Base-by-base conservation (phyloP, 1,140 invertebrate species). In the Nymphalis io region DNA sequence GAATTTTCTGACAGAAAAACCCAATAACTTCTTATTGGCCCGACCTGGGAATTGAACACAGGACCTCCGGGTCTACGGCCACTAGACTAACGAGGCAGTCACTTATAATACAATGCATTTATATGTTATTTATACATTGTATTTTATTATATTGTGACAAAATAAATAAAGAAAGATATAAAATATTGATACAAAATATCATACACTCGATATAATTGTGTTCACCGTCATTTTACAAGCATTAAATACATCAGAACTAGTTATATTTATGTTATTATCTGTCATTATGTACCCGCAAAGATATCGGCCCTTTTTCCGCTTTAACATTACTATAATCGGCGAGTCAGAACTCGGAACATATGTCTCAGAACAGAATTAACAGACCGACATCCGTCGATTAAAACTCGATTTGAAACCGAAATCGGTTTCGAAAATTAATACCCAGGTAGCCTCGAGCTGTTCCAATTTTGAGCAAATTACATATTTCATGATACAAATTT, bases 351-450 rank as follows among this genome's bases (percentile, higher is more conserved):
- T 55, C 39, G 53, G 64, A 73, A 73, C 68, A 73, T 68, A 71
- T 68, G 70, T 76, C 72, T 73, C 64, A 60, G 63, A 58, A 59
- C 59, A 65, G 48, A 42, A 46, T 46, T 59, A 66, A 72, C 72
- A 61, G 64, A 51, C 46, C 46, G 18, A 65, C 60, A 72, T 76
- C 72, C 68, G 74, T 55, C 70, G 62, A 76, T 76, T 73, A 73
- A 73, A 70, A 46, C 40, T 51, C 68, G 44, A 75, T 74, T 72
- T 72, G 40, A 67, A 51, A 60, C 42, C 5, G 18, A 60, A 67
- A 67, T 60, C 60, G 55, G 55, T 48, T 33, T 60, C 33, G 46
- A 55, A 46, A 27, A 60, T 23, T 46, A 61, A 27, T 16, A 48
- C n/a, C 13, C 51, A 55, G 48, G 48, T 53, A 53, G 51, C 51